Base-by-base conservation (phyloP, 2,113 vertebrate species). In the Micronycteris hirsuta region DNA sequence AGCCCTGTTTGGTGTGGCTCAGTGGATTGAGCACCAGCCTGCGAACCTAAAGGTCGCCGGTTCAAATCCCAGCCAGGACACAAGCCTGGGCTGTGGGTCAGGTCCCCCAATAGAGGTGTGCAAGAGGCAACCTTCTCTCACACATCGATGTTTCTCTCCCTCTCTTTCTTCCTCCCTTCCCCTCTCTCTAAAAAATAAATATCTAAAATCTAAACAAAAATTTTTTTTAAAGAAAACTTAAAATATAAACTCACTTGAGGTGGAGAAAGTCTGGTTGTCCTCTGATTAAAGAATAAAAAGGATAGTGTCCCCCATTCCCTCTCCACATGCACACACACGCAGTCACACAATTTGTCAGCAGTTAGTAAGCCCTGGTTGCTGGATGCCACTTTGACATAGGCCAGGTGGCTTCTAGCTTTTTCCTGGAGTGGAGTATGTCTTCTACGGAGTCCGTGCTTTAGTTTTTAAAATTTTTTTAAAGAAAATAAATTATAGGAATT, bases 271-370 rank as follows among this genome's bases (percentile, higher is more conserved):
- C 43, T 88, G 56, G 45, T 58, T 81, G 77, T 41, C 31, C 26
- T 95, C 65, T 91, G 67, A 93, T 80, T 93, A 49, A 77, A 92
- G 43, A 93, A 89, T 54, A 73, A 94, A 95, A 97, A 58, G 26
- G 63, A 49, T 33, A 12, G 43, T 43, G 43, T 41, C 3, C 43
- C 11, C 26, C 7, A 85, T 6, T 11, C 9, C 22, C 2, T 19
- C 31, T 24, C 20, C 54, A 28, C 45, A 28, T 36, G 26, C 9
- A 74, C 33, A 28, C 19, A 22, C 28, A 9, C 15, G 54, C 11
- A 13, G 26, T 67, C 12, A 28, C 65, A 49, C 16, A 22, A 7
- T 77, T 77, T 88, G 49, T 54, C 43, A 63, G 17, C 5, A 58
- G 7, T 19, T 71, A 45, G 3, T 52, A 19, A 94, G 28, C 74